Evolutionary conservation across 2,888 invertebrate genomes (phyloP).

Genomic region (Priocnemis perturbator): DNA sequence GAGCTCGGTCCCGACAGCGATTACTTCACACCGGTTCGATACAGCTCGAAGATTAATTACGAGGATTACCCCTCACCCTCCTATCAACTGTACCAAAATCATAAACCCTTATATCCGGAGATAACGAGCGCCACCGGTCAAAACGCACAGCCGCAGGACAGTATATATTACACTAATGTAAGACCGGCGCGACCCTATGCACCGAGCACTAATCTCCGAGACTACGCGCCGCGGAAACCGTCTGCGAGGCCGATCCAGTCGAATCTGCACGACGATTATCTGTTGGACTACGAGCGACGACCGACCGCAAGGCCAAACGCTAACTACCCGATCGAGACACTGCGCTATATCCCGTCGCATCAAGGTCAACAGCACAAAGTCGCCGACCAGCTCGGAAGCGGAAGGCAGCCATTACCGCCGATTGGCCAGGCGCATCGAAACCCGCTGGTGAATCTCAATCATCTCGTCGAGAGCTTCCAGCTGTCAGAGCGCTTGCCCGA

Average conservation of each 20-base stretch:
- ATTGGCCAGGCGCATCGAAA: conserved; percentile 61
- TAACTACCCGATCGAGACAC: conserved; percentile 53
- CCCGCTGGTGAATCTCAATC: conserved; percentile 75
- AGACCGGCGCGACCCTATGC: conserved; percentile 56
- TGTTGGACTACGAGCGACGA: conserved; percentile 53
- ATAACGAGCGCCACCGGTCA: conserved; percentile 34
- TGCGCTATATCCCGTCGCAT: conserved; percentile 56
- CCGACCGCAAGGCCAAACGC: conserved; percentile 28
- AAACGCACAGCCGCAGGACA: conserved; percentile 39
- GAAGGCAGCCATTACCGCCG: conserved; percentile 20
- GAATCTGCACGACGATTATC: conserved; percentile 51
- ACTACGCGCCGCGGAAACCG: conserved; percentile 51
- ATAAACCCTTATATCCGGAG: conserved; percentile 43
- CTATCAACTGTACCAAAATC: conserved; percentile 35
- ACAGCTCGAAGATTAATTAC: conserved; percentile 56
- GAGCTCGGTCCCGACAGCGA: conserved; percentile 59
- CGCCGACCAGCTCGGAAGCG: conserved; percentile 12
- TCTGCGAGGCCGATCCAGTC: conserved; percentile 31
- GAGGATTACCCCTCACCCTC: conserved; percentile 45
- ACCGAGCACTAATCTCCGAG: conserved; percentile 43
- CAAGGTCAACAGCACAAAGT: conserved; percentile 32
- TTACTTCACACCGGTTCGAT: conserved; percentile 68
- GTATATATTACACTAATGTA: conserved; percentile 48
- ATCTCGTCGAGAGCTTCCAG: conserved; percentile 84
- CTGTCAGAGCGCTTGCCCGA: conserved; percentile 86